These are phyloP conservation scores for Brotula barbata DNA, from an alignment of 2,797 vertebrate genomes.

Conservation along the genomic window DNA sequence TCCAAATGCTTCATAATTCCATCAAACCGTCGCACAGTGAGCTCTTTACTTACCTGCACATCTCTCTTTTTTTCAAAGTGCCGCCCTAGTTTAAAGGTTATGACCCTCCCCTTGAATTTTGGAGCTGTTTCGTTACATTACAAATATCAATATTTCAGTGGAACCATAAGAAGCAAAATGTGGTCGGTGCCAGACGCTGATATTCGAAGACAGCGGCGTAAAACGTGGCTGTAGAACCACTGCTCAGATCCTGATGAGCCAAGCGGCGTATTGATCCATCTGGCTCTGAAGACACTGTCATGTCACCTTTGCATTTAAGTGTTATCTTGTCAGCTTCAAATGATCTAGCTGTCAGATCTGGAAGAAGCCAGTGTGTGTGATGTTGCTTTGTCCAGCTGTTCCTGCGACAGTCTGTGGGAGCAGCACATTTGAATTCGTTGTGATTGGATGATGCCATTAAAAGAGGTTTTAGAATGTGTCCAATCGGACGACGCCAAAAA, in stretches of 20 bases:
- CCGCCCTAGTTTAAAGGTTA: slow-evolving; percentile 17
- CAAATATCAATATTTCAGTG: slow-evolving; percentile 67
- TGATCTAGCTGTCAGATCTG: slow-evolving; percentile 80
- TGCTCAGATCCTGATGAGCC: slow-evolving; percentile 69
- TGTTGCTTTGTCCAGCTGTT: slow-evolving; percentile 69
- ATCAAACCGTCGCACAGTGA: slow-evolving; percentile 8
- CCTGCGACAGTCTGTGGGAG: slow-evolving; percentile 17
- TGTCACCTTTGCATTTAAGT: slow-evolving; percentile 83
- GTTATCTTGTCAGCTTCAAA: slow-evolving; percentile 83
- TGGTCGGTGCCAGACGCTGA: slow-evolving; percentile 61
- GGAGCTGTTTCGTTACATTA: slow-evolving; percentile 59
- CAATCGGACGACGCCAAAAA: too few species aligned
- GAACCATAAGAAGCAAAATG: slow-evolving; percentile 70
- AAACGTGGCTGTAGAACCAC: slow-evolving; percentile 66
- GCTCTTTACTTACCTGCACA: slow-evolving; percentile 19
- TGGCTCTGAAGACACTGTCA: slow-evolving; percentile 81
- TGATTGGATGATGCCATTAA: slow-evolving; percentile 1
- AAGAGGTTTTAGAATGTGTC: neutral
- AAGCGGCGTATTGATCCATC: slow-evolving; percentile 79
- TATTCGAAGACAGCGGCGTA: slow-evolving; percentile 48
- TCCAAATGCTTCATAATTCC: slow-evolving; percentile 41
- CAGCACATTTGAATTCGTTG: slow-evolving; percentile 21
- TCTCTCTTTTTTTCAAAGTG: slow-evolving; percentile 20
- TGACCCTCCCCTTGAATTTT: slow-evolving; percentile 48
- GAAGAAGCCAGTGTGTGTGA: slow-evolving; percentile 65